Percentiles rank a stretch among this genome's conserved stretches.
These are phyloP conservation scores for Drosophila gunungcola DNA, from an alignment of 1,140 invertebrate genomes.

Conservation along the genomic window DNA sequence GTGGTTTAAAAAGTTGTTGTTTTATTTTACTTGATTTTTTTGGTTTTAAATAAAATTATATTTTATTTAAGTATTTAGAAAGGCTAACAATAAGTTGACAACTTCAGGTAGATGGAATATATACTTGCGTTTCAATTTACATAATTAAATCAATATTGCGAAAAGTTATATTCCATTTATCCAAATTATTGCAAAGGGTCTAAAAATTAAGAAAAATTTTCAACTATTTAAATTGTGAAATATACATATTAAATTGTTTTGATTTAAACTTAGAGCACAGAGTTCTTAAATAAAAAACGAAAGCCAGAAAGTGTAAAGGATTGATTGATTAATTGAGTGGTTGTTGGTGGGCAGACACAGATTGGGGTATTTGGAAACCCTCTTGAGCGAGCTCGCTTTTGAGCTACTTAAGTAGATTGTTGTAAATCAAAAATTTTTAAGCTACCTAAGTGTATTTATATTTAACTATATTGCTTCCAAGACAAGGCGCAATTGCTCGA, in stretches of 20 bases:
- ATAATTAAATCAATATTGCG: constrained; percentile 32
- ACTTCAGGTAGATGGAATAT: constrained; percentile 39
- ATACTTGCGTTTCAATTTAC: constrained; percentile 24
- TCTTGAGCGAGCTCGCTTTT: constrained; percentile 18
- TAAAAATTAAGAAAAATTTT: constrained; percentile 53
- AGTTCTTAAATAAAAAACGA: constrained; percentile 32
- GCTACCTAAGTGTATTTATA: constrained; percentile 12
- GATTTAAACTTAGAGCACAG: constrained; percentile 36
- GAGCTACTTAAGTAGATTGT: constrained; percentile 23
- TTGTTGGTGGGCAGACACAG: constrained; percentile 23
- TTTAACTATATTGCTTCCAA: constrained; percentile 13
- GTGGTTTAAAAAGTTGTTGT: constrained; percentile 60
- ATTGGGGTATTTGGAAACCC: constrained; percentile 4
- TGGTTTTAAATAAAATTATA: constrained; percentile 71
- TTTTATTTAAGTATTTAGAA: constrained; percentile 74
- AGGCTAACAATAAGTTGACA: constrained; percentile 48
- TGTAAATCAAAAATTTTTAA: neutral
- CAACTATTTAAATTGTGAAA: constrained; percentile 75
- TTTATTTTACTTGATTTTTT: constrained; percentile 61
- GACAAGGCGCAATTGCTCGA: constrained; percentile 18
- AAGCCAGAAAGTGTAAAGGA: constrained; percentile 1
- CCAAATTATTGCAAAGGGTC: constrained; percentile 12
- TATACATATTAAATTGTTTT: constrained; percentile 51
- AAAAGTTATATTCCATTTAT: constrained; percentile 24
- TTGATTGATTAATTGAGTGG: constrained; percentile 15